Evolutionary conservation across 1,140 invertebrate genomes (phyloP).

Genomic region (Rhopalosiphum maidis): DNA sequence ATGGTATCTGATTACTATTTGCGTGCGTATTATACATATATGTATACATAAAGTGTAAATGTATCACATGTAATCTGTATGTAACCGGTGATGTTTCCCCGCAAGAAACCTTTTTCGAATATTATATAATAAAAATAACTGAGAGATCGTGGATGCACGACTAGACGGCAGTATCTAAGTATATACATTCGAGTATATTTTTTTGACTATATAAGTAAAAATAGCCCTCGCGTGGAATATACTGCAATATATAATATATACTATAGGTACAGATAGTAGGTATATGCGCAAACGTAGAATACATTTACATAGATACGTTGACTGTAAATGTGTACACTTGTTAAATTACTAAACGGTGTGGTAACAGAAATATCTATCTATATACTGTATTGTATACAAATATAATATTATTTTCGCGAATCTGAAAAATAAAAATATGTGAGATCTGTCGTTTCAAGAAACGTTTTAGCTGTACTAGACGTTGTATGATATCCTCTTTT

Average conservation of each 20-base stretch:
- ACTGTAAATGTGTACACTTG: neutral
- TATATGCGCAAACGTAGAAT: neutral
- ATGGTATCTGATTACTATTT: neutral
- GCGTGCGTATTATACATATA: neutral
- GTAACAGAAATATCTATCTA: neutral
- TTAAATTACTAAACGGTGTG: neutral
- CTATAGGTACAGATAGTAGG: neutral
- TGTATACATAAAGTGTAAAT: neutral
- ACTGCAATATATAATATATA: neutral
- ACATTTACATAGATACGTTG: neutral
- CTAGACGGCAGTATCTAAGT: neutral
- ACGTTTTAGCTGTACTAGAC: too few relatives aligned
- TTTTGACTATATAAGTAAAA: neutral
- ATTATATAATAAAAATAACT: conserved; percentile 1
- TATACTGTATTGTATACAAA: neutral
- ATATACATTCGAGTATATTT: neutral
- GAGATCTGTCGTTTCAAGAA: neutral
- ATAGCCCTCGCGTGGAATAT: neutral
- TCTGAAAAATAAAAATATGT: neutral
- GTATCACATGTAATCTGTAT: neutral
- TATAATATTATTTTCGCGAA: neutral
- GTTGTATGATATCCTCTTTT: neutral
- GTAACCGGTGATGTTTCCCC: neutral
- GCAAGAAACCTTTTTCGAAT: conserved; percentile 8
- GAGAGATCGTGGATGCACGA: neutral